Evolutionary conservation across 2,113 vertebrate species (phyloP).

Genomic region (Salminus brasiliensis): DNA sequence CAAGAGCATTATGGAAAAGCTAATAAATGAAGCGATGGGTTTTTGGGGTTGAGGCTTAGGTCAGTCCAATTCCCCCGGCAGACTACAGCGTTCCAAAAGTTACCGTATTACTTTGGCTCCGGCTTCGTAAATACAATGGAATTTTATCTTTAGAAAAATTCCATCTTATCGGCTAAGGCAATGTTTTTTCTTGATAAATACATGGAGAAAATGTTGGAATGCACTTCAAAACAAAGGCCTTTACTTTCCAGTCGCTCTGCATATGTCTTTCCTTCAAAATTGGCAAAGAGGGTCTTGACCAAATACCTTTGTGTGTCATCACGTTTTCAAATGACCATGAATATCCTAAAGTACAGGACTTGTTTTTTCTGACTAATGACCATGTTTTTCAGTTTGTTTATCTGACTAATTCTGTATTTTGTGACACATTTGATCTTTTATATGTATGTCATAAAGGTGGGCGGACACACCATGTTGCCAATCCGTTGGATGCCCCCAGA

Average conservation of each 20-base stretch:
- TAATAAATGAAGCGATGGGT: conserved; percentile 58
- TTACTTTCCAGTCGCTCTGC: not conserved
- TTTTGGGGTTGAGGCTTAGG: conserved; percentile 54
- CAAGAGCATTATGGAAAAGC: conserved; percentile 52
- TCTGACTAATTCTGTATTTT: conserved; percentile 22
- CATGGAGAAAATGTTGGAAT: not conserved
- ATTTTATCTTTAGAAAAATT: not conserved
- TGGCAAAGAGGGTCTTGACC: no score
- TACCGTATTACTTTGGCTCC: not conserved
- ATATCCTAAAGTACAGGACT: not conserved
- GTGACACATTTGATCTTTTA: conserved; percentile 9
- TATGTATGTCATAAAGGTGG: conserved; percentile 79
- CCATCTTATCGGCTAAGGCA: not conserved
- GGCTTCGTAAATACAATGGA: conserved; percentile 9
- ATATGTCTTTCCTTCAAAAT: no score
- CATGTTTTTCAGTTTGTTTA: not conserved
- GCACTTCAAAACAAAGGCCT: no score
- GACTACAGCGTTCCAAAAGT: conserved; percentile 20
- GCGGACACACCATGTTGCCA: conserved; percentile 97
- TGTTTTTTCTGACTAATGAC: not conserved
- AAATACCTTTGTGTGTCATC: no score
- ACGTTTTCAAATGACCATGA: no score
- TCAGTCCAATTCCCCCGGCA: conserved; percentile 45
- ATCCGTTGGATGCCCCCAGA: conserved; percentile 99
- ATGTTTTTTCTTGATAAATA: conserved; percentile 6